Evolutionary conservation across 2,888 invertebrate genomes (phyloP).

Genomic region (Neocrepidodera transversa): DNA sequence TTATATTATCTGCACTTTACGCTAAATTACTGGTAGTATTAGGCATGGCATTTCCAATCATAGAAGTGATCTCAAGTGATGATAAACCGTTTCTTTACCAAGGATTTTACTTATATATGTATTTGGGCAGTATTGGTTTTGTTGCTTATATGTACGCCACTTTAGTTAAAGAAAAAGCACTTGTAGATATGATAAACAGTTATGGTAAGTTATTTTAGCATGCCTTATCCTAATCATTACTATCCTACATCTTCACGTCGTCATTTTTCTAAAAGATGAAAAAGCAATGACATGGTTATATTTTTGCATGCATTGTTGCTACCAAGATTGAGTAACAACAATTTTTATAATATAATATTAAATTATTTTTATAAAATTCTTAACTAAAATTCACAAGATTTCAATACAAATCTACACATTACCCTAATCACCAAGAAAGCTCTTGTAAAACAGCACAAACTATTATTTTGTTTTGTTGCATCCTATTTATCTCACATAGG

Average conservation of each 20-base stretch:
- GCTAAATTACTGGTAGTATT: slow-evolving; percentile 92
- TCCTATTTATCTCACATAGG: no score
- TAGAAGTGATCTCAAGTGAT: slow-evolving; percentile 93
- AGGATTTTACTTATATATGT: slow-evolving; percentile 72
- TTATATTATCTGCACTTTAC: slow-evolving; percentile 90
- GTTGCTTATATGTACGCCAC: slow-evolving; percentile 73
- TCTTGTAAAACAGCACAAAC: no score
- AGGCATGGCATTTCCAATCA: slow-evolving; percentile 96
- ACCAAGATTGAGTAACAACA: no score
- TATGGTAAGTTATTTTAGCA: slow-evolving; percentile 42
- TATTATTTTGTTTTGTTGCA: no score
- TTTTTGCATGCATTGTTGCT: no score
- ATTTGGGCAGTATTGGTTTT: slow-evolving; percentile 73
- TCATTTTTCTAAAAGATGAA: background rate
- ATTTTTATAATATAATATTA: no score
- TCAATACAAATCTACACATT: no score
- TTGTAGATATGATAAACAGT: slow-evolving; percentile 61
- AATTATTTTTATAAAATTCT: no score
- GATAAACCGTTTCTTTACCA: slow-evolving; percentile 94
- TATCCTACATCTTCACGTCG: background rate
- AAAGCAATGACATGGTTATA: background rate
- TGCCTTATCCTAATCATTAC: background rate
- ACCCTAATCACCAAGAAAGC: no score
- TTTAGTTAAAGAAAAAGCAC: slow-evolving; percentile 65
- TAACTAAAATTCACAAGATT: no score